Evolutionary conservation across 2,888 invertebrate species (phyloP).

Genomic region (Thymelicus sylvestris): DNA sequence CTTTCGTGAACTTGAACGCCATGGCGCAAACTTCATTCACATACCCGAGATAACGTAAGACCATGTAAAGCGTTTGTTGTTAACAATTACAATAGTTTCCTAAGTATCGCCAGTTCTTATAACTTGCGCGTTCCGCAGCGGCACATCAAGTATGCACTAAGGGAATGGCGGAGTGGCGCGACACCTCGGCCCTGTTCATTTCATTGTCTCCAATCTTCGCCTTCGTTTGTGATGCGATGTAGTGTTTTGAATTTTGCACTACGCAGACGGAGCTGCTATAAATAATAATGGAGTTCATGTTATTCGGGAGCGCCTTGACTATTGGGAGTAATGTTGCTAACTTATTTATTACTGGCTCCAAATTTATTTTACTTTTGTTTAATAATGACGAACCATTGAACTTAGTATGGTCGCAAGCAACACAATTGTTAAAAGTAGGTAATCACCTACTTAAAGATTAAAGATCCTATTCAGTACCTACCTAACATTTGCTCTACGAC

Average conservation of each 20-base stretch:
- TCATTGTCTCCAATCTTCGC: constrained; percentile 75
- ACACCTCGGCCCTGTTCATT: constrained; percentile 78
- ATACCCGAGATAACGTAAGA: too few relatives aligned
- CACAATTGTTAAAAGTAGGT: too few relatives aligned
- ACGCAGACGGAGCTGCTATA: constrained; percentile 39
- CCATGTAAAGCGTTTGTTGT: too few relatives aligned
- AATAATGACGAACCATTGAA: neutral
- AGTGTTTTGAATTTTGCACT: constrained; percentile 53
- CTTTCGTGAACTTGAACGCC: too few relatives aligned
- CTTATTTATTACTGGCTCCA: constrained; percentile 15
- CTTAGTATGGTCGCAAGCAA: too few relatives aligned
- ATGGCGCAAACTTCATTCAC: too few relatives aligned
- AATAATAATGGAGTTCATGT: constrained; percentile 27
- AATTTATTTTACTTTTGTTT: neutral
- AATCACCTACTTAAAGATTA: too few relatives aligned
- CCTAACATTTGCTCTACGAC: too few relatives aligned
- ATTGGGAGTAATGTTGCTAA: constrained; percentile 17
- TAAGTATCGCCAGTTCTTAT: constrained; percentile 40
- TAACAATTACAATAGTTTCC: too few relatives aligned
- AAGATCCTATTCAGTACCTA: too few relatives aligned
- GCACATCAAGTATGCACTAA: constrained; percentile 82
- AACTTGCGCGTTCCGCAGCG: constrained; percentile 51
- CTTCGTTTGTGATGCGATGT: constrained; percentile 49
- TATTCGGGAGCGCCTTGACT: constrained; percentile 23
- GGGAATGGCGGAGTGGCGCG: constrained; percentile 76